phyloP scores from a whole-genome alignment of 2,888 invertebrate genomes.

The Neoitamus cyanurus region DNA sequence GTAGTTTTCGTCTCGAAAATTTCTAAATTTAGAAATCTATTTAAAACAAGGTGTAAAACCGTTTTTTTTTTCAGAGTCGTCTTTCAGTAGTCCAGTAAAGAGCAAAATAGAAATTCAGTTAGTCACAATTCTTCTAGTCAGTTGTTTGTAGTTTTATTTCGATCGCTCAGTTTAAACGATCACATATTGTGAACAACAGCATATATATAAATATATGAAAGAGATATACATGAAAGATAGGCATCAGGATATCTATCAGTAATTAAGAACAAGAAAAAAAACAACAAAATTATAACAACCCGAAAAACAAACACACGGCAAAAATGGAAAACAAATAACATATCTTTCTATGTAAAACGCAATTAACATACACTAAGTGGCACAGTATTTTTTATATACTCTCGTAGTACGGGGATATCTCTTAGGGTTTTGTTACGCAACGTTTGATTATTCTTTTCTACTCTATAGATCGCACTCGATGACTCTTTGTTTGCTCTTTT shows the following conservation, averaged over 20 bases:
- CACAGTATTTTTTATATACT: conserved; percentile 30
- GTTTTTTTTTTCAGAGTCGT: background rate
- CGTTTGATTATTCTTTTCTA: conserved; percentile 13
- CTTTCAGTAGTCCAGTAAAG: background rate
- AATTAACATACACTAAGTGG: conserved; percentile 17
- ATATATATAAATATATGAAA: background rate
- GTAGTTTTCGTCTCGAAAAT: background rate
- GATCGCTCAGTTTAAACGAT: background rate
- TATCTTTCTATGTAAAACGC: conserved; percentile 31
- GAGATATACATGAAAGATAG: background rate
- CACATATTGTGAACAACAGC: background rate
- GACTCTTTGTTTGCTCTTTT: conserved; percentile 22
- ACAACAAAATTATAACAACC: background rate
- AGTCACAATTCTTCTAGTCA: background rate
- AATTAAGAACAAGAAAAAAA: background rate
- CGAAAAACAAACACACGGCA: background rate
- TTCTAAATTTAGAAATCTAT: background rate
- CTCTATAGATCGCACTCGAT: conserved; percentile 28
- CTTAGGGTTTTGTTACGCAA: conserved; percentile 17
- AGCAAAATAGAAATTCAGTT: background rate
- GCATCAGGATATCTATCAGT: background rate
- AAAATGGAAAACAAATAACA: conserved; percentile 11
- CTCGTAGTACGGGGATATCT: conserved; percentile 4
- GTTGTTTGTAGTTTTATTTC: background rate
- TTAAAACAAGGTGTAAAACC: background rate